A percentile compares a stretch with the other conserved stretches of the same genome.
Evolutionary conservation across 2,888 invertebrate species (phyloP).

Genomic region (Nysson spinosus): DNA sequence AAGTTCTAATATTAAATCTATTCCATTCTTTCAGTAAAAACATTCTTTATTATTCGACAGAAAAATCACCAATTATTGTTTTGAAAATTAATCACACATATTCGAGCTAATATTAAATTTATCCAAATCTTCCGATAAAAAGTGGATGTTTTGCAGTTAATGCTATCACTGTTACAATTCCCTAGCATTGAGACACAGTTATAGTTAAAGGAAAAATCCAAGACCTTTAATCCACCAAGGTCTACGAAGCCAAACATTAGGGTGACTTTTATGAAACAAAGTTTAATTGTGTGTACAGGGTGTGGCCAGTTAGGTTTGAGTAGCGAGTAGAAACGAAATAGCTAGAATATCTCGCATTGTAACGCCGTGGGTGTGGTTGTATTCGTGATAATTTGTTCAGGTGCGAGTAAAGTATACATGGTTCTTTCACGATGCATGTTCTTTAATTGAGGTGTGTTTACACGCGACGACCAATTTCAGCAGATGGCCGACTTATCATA

Average conservation of each 20-base stretch:
- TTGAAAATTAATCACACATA: no score
- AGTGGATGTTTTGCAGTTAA: no score
- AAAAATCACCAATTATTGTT: no score
- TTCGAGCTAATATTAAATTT: no score
- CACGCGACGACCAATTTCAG: slow-evolving; percentile 36
- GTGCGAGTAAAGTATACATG: slow-evolving; percentile 18
- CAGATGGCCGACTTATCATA: slow-evolving; percentile 24
- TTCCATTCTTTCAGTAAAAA: no score
- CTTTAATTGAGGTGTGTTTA: slow-evolving; percentile 48
- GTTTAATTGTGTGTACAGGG: slow-evolving; percentile 50
- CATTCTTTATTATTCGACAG: no score
- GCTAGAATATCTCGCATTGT: slow-evolving; percentile 32
- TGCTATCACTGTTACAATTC: no score
- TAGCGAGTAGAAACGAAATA: slow-evolving; percentile 47
- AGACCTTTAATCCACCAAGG: slow-evolving; percentile 6
- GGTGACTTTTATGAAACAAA: slow-evolving; percentile 40
- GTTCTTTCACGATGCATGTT: slow-evolving; percentile 36
- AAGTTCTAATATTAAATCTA: no score
- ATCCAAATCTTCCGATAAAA: no score
- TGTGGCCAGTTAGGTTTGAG: slow-evolving; percentile 37
- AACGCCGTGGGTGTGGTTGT: slow-evolving; percentile 34
- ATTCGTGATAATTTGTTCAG: slow-evolving; percentile 46
- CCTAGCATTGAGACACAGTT: no score
- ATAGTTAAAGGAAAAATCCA: background rate
- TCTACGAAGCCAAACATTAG: slow-evolving; percentile 11